Base-by-base conservation (phyloP, 1,140 invertebrate genomes). In the Philopotamus ludificatus region DNA sequence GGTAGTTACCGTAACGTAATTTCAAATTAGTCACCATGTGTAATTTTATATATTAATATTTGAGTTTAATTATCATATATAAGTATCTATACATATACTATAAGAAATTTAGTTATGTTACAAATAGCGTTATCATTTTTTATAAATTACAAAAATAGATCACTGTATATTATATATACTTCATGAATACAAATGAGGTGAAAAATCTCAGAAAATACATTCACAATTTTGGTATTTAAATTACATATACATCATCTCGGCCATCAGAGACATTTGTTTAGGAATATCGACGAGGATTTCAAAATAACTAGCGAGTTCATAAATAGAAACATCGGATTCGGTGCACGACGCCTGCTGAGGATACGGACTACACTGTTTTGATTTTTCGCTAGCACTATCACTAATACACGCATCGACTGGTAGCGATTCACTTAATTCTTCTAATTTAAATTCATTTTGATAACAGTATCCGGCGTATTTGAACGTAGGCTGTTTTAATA, bases 191-290 rank as follows among this genome's bases (percentile, higher is more conserved):
- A n/a, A n/a, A n/a, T n/a, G n/a, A n/a, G n/a, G n/a, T n/a, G n/a
- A n/a, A n/a, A n/a, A n/a, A n/a, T n/a, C n/a, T n/a, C n/a, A n/a
- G n/a, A n/a, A n/a, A n/a, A n/a, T n/a, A n/a, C n/a, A n/a, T n/a
- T n/a, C n/a, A n/a, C n/a, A n/a, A n/a, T n/a, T n/a, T n/a, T n/a
- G n/a, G n/a, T n/a, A n/a, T n/a, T n/a, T n/a, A 20, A 23, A 70
- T 85, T 84, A 96, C 81, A 92, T 95, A 76, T 96, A 96, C 93
- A 95, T 95, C 92, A 95, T 94, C 81, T 95, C 93, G 55, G 94
- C 94, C 93, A 95, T 95, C 51, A 89, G 87, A 26, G 93, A 95
- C 94, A 95, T 96, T 77, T 96, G 95, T 79, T 94, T 94, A 68
- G 94, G 94, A 82, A 96, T 94, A 85, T 95, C 90, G 62, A 95